These are phyloP conservation scores for Catharus bicknelli DNA, from an alignment of 2,113 vertebrate genomes.

Conservation along the genomic window DNA sequence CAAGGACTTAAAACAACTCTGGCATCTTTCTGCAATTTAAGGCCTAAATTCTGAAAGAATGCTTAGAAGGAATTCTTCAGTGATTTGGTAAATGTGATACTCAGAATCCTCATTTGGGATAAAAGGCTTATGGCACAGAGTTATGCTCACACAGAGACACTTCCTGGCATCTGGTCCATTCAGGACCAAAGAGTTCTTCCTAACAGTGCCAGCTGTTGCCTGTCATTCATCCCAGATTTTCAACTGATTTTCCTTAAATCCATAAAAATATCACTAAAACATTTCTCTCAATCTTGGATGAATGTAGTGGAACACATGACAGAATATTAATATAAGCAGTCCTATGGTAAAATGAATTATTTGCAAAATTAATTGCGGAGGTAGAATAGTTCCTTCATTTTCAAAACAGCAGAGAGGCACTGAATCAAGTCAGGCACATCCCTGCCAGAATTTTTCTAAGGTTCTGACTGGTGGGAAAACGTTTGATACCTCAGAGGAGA, in stretches of 20 bases:
- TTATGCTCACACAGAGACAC: not conserved
- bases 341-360: conserved; percentile 9
- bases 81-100: not conserved
- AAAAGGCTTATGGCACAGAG: not conserved
- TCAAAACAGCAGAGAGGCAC: not conserved
- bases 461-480: not conserved
- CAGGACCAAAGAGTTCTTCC: not conserved
- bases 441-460: not conserved
- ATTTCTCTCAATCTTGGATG: not conserved
- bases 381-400: not conserved
- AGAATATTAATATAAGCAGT: not conserved
- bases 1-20: not conserved
- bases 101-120: not conserved
- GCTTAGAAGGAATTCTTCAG: not conserved
- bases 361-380: conserved; percentile 8
- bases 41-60: not conserved
- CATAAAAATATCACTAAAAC: not conserved
- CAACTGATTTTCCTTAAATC: not conserved
- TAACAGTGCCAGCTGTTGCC: not conserved
- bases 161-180: not conserved
- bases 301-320: not conserved
- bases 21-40: not conserved
- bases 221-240: not conserved
- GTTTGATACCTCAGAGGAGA: not conserved
- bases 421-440: not conserved